A percentile compares a stretch with the other conserved stretches of the same genome.
These are phyloP conservation scores for Sprattus sprattus DNA, from an alignment of 2,113 vertebrate species.

Conservation along the genomic window DNA sequence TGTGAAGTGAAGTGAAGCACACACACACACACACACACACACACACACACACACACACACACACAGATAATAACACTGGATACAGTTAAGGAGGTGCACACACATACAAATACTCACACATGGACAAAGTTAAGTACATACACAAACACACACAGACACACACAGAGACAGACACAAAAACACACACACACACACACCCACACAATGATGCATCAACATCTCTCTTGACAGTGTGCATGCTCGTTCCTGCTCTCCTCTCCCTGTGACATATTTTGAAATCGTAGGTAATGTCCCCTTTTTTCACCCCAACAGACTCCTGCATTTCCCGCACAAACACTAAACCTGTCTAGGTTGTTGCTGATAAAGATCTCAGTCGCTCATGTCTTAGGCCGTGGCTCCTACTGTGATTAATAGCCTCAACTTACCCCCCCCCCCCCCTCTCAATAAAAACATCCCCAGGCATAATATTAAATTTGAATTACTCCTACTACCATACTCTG, in stretches of 20 bases:
- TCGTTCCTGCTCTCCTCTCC: not conserved
- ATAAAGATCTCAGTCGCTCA: slow-evolving; percentile 19
- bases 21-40: not conserved
- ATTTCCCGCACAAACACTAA: slow-evolving; percentile 12
- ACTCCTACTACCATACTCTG: not conserved
- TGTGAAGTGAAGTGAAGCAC: too few relatives aligned
- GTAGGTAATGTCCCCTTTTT: slow-evolving; percentile 25
- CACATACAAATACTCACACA: too few relatives aligned
- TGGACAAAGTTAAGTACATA: not conserved
- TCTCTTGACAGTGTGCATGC: slow-evolving; percentile 18
- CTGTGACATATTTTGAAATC: slow-evolving; percentile 24
- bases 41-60: too few relatives aligned
- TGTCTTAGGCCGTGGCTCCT: slow-evolving; percentile 10
- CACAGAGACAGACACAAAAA: not conserved
- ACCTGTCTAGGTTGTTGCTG: slow-evolving; percentile 19
- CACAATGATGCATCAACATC: not conserved
- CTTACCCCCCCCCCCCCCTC: too few relatives aligned
- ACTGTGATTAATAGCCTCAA: slow-evolving; percentile 29
- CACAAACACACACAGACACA: not conserved
- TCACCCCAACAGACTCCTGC: not conserved
- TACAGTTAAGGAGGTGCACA: too few relatives aligned
- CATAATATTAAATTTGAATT: not conserved
- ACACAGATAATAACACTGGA: too few relatives aligned
- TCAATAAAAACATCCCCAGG: not conserved
- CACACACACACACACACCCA: not conserved